phyloP scores from a whole-genome alignment of 2,888 invertebrate species.

The Cyclophora albipunctata region DNA sequence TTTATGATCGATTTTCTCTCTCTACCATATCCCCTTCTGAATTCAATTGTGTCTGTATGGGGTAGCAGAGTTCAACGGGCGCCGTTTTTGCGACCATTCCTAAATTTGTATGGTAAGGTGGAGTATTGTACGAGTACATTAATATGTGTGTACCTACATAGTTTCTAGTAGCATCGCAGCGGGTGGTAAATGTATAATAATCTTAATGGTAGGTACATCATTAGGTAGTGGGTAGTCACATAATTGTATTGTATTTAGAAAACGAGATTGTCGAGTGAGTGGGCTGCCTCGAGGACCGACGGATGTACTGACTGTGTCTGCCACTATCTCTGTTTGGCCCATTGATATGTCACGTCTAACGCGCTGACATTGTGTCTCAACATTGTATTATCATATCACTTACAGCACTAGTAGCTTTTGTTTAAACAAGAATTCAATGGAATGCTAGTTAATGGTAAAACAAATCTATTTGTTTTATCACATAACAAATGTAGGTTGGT shows the following conservation, averaged over 20 bases:
- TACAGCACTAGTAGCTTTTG: constrained; percentile 14
- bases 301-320: constrained; percentile 49
- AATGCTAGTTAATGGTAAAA: too few species aligned
- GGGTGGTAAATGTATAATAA: constrained; percentile 9
- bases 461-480: too few species aligned
- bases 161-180: constrained; percentile 2
- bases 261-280: constrained; percentile 20
- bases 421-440: not conserved
- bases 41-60: too few species aligned
- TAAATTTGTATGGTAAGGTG: too few species aligned
- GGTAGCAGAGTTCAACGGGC: too few species aligned
- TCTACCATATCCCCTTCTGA: too few species aligned
- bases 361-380: constrained; percentile 40
- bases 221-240: constrained; percentile 12
- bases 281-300: constrained; percentile 27
- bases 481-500: too few species aligned
- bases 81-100: too few species aligned
- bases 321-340: constrained; percentile 38
- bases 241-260: constrained; percentile 19
- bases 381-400: constrained; percentile 40
- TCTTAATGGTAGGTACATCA: constrained; percentile 6
- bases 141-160: too few species aligned
- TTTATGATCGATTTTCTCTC: too few species aligned
- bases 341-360: constrained; percentile 56
- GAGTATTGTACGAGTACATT: too few species aligned